A percentile compares a stretch with the other conserved stretches of the same genome.
These are phyloP conservation scores for Drosophila pseudoobscura DNA, from an alignment of 1,140 invertebrate genomes.

Conservation along the genomic window DNA sequence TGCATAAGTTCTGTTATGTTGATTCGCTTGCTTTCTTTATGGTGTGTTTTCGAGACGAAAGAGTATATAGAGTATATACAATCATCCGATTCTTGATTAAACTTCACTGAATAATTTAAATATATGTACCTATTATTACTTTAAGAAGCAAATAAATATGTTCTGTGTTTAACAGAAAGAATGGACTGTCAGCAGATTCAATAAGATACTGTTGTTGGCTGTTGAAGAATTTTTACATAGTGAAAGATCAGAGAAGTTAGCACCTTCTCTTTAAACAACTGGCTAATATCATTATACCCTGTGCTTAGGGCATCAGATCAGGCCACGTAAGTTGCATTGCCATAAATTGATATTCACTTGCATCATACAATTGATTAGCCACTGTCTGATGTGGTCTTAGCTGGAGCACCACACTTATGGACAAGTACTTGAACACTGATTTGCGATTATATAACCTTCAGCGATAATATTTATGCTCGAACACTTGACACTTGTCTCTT, in stretches of 20 bases:
- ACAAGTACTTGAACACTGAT: background rate
- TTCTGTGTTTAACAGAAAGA: too few relatives aligned
- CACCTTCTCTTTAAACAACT: too few relatives aligned
- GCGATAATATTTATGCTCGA: constrained; percentile 1
- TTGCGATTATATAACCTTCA: constrained; percentile 24
- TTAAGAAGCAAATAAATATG: too few relatives aligned
- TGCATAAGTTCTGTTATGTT: constrained; percentile 37
- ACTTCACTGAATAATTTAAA: too few relatives aligned
- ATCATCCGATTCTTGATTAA: too few relatives aligned
- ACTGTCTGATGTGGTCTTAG: constrained; percentile 10
- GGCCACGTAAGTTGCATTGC: constrained; percentile 36
- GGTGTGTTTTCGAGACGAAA: constrained; percentile 16
- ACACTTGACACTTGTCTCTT: constrained; percentile 14
- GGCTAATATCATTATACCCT: too few relatives aligned
- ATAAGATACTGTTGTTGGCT: too few relatives aligned
- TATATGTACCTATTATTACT: too few relatives aligned
- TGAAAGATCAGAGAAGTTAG: too few relatives aligned
- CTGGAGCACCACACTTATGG: constrained; percentile 1
- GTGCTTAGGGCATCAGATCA: too few relatives aligned
- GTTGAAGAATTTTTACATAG: too few relatives aligned
- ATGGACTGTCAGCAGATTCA: too few relatives aligned
- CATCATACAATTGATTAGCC: constrained; percentile 1
- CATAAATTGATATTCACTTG: background rate
- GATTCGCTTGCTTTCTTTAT: constrained; percentile 34
- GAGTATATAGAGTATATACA: background rate